phyloP scores from a whole-genome alignment of 2,797 vertebrate species.

The Syngnathus rostellatus region DNA sequence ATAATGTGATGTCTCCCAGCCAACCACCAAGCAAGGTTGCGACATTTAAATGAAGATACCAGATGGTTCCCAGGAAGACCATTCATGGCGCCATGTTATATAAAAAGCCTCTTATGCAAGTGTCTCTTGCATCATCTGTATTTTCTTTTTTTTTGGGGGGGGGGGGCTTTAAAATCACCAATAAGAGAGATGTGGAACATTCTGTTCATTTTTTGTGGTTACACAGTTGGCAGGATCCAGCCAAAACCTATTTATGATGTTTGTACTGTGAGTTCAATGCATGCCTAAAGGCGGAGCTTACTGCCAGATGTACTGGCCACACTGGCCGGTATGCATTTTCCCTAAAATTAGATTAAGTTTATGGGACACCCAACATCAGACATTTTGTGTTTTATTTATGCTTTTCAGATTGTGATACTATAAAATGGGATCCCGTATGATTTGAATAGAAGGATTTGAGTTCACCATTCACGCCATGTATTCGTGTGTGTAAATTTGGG shows the following conservation, averaged over 20 bases:
- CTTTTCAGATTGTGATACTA: conserved; percentile 4
- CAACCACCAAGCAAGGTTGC: background rate
- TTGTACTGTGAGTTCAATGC: conserved; percentile 36
- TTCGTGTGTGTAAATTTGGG: too few species aligned
- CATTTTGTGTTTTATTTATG: conserved; percentile 20
- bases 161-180: conserved; percentile 16
- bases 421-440: conserved; percentile 3
- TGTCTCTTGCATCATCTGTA: conserved; percentile 26
- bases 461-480: too few species aligned
- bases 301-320: conserved; percentile 30
- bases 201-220: conserved; percentile 40
- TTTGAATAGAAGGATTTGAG: conserved; percentile 9
- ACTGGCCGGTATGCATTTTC: conserved; percentile 38
- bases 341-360: conserved; percentile 57
- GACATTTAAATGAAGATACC: background rate
- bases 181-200: conserved; percentile 35
- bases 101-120: conserved; percentile 29
- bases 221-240: conserved; percentile 25
- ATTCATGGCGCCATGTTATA: conserved; percentile 14
- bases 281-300: conserved; percentile 45
- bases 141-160: conserved; percentile 21
- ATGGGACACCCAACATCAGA: conserved; percentile 28
- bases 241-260: conserved; percentile 35
- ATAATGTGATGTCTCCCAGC: too few species aligned
- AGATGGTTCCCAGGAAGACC: background rate